Conservation (phyloP, 2,797 vertebrate species). For the Onychomys torridus region DNA sequence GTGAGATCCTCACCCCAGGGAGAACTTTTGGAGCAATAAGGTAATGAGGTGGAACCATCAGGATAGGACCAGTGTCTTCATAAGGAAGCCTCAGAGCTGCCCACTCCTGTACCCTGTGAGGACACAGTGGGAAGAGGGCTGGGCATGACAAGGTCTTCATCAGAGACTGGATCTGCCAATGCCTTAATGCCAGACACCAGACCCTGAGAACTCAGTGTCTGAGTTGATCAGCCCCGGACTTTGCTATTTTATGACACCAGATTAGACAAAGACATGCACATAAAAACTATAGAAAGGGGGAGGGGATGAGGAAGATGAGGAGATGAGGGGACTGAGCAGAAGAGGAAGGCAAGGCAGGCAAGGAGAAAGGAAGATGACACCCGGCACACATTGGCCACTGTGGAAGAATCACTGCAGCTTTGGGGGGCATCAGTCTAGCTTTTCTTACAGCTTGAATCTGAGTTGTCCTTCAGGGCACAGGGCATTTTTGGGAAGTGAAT, state of each 20-base stretch:
- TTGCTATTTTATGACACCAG: background rate
- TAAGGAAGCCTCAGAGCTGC: background rate
- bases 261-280: background rate
- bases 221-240: background rate
- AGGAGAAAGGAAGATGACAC: background rate
- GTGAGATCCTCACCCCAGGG: background rate
- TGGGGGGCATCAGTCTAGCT: accelerated
- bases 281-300: no score
- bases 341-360: no score
- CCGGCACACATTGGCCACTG: no score
- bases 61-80: no score
- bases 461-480: background rate
- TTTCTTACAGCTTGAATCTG: background rate
- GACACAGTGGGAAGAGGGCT: background rate
- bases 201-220: background rate
- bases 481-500: background rate
- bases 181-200: background rate
- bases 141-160: background rate
- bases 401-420: no score
- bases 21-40: background rate
- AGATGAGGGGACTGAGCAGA: background rate
- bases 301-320: no score
- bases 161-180: background rate
- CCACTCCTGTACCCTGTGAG: background rate
- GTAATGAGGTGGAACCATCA: background rate